phyloP scores from a whole-genome alignment of 2,113 vertebrate species.

The Rhea americana region DNA sequence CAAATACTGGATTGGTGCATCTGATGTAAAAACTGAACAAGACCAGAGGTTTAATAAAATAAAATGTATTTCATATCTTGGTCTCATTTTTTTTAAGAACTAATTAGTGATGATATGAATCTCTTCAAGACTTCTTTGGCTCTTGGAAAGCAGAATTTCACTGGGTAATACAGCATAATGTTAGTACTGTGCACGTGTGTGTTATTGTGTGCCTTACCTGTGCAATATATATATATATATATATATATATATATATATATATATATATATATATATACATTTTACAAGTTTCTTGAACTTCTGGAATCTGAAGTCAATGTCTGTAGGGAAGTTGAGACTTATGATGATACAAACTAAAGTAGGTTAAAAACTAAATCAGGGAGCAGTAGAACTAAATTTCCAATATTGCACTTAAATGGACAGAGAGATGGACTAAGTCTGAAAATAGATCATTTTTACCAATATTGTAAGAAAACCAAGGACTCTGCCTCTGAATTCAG shows the following conservation, averaged over 20 bases:
- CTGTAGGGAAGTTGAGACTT: neutral
- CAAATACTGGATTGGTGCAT: neutral
- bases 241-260: no score
- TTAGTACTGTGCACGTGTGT: fast-evolving
- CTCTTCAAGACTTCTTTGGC: neutral
- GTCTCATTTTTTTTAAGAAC: neutral
- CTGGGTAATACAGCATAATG: neutral
- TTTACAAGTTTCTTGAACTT: neutral
- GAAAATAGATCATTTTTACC: neutral
- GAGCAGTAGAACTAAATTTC: neutral
- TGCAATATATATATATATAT: no score
- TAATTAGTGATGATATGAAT: neutral
- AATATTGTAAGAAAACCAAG: neutral
- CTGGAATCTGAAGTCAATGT: neutral
- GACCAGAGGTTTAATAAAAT: conserved; percentile 6
- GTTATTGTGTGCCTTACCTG: neutral
- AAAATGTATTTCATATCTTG: conserved; percentile 1
- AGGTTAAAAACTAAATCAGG: neutral
- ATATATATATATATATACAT: no score
- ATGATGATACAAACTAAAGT: neutral
- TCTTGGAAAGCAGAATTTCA: neutral
- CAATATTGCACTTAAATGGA: neutral
- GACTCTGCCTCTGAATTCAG: neutral
- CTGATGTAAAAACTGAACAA: neutral
- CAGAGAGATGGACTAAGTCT: neutral